Evolutionary conservation across 2,888 invertebrate species (phyloP).

Genomic region (Kuschelorhynchus macadamiae): DNA sequence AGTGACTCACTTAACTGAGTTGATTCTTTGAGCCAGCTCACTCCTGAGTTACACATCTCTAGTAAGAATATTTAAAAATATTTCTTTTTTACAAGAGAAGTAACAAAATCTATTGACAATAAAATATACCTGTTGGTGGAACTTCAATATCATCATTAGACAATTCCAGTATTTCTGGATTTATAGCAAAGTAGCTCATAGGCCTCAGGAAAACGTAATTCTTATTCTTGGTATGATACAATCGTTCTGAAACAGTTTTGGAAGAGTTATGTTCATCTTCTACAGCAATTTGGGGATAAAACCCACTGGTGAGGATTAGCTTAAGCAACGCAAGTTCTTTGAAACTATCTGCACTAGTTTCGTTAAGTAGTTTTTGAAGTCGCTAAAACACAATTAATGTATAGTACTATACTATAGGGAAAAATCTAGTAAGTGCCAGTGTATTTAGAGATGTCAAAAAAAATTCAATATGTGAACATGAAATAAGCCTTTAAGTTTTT

Average conservation of each 20-base stretch:
- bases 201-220: slow-evolving; percentile 93
- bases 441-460: too few species aligned
- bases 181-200: slow-evolving; percentile 87
- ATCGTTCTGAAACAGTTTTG: slow-evolving; percentile 84
- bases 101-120: too few species aligned
- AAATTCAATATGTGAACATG: too few species aligned
- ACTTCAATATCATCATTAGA: slow-evolving; percentile 82
- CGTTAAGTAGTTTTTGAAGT: slow-evolving; percentile 73
- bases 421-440: too few species aligned
- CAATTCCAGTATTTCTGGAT: slow-evolving; percentile 84
- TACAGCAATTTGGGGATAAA: slow-evolving; percentile 97
- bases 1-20: too few species aligned
- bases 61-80: too few species aligned
- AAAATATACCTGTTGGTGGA: slow-evolving; percentile 70
- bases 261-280: slow-evolving; percentile 94
- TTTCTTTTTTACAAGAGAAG: too few species aligned
- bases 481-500: too few species aligned
- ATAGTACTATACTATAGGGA: too few species aligned
- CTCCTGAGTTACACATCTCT: too few species aligned
- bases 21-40: too few species aligned
- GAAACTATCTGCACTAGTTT: slow-evolving; percentile 76
- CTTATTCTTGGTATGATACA: slow-evolving; percentile 90
- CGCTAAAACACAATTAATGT: slow-evolving; percentile 65
- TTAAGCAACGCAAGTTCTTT: slow-evolving; percentile 81
- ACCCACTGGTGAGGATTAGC: slow-evolving; percentile 89